Evolutionary conservation across 2,888 invertebrate genomes (phyloP).

Genomic region (Sesia bembeciformis): DNA sequence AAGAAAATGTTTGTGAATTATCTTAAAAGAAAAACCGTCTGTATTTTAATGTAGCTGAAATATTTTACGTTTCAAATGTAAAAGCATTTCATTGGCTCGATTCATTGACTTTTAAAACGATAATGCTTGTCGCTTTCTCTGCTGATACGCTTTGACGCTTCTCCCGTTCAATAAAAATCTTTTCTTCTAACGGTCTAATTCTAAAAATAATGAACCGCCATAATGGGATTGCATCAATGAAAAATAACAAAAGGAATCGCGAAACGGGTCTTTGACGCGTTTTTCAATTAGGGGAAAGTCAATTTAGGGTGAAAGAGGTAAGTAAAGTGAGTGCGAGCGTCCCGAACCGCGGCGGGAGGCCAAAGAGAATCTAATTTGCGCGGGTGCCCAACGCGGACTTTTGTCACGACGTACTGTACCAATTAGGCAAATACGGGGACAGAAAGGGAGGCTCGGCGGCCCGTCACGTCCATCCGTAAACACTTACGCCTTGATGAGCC

Average conservation of each 20-base stretch:
- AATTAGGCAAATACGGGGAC: constrained; percentile 63
- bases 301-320: constrained; percentile 64
- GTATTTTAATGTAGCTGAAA: no score
- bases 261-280: constrained; percentile 32
- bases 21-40: no score
- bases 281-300: constrained; percentile 58
- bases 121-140: no score
- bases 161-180: background rate
- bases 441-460: constrained; percentile 6
- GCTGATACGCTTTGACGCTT: no score
- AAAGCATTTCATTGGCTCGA: no score
- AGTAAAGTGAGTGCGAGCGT: constrained; percentile 36
- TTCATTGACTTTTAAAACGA: no score
- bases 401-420: constrained; percentile 58
- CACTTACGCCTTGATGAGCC: constrained; percentile 48
- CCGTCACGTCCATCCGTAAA: constrained; percentile 54
- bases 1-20: no score
- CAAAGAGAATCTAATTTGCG: constrained; percentile 58
- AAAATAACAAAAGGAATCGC: constrained; percentile 4
- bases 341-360: constrained; percentile 14
- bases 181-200: background rate
- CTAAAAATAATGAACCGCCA: background rate
- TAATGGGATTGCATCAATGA: constrained; percentile 5
- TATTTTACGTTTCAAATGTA: no score
- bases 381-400: constrained; percentile 43